Conservation (phyloP, 2,797 vertebrate genomes). For the Manis pentadactyla region DNA sequence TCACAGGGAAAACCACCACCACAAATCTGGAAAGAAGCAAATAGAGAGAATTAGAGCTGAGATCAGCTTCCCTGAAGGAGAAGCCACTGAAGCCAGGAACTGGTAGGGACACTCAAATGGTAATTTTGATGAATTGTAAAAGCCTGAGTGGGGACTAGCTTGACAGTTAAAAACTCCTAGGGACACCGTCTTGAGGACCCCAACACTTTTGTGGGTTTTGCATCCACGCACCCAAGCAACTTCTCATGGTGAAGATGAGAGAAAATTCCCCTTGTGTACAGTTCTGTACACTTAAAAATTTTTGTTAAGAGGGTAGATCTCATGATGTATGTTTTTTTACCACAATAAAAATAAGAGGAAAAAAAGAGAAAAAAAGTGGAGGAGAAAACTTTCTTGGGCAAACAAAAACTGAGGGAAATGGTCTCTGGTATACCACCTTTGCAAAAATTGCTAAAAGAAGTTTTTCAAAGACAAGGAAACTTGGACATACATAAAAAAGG, state of each 20-base stretch:
- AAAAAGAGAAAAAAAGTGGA: not conserved
- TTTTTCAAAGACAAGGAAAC: not conserved
- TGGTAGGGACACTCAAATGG: not conserved
- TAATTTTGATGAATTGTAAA: not conserved
- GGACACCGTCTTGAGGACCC: not conserved
- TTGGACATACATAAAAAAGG: not conserved
- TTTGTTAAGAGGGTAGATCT: not conserved
- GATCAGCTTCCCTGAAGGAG: not conserved
- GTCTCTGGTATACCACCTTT: not conserved
- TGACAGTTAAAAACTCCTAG: not conserved
- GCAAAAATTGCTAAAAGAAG: not conserved
- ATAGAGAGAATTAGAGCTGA: not conserved
- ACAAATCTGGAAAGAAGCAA: not conserved
- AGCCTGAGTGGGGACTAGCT: not conserved
- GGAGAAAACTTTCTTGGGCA: not conserved
- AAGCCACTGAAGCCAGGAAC: not conserved
- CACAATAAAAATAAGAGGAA: not conserved
- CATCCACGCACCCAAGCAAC: not conserved
- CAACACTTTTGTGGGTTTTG: not conserved
- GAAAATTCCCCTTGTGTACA: not conserved
- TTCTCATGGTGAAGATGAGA: not conserved
- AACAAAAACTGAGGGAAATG: not conserved
- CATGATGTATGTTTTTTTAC: not conserved
- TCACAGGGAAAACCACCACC: not conserved
- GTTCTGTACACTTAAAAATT: not conserved